Conservation (phyloP, 2,797 vertebrate genomes). For the Pseudomugil tenellus region DNA sequence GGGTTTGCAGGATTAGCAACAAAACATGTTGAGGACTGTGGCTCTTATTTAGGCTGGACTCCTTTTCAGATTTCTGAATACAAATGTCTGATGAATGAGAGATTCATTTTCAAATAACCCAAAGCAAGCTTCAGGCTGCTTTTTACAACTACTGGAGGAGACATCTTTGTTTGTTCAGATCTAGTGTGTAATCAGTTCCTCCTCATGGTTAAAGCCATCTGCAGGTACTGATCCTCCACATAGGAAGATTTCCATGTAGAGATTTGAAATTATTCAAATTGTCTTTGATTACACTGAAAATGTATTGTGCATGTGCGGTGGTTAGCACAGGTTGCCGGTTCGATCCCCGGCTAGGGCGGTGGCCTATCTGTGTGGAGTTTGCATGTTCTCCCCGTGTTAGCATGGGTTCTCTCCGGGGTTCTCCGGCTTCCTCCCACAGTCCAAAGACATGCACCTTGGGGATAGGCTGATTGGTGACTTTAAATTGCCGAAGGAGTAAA, state of each 20-base stretch:
- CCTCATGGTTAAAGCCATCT: background rate
- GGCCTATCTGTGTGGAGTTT: no score
- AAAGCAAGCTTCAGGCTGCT: background rate
- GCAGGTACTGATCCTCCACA: no score
- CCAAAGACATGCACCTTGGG: no score
- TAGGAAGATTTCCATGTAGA: no score
- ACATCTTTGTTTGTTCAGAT: background rate
- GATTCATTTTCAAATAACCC: background rate
- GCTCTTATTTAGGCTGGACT: fast-evolving
- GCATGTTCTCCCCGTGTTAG: no score
- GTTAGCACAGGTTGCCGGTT: no score
- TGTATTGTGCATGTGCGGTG: background rate
- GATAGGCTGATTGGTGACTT: no score
- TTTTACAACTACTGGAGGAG: background rate
- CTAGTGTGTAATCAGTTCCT: background rate
- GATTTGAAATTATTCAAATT: no score
- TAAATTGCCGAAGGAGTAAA: no score
- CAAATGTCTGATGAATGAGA: background rate
- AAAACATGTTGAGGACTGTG: background rate
- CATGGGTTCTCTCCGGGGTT: no score
- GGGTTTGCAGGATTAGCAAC: conserved; percentile 7
- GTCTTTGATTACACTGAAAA: background rate
- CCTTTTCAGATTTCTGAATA: background rate
- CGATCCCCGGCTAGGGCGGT: no score
- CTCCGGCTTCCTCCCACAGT: no score